These are phyloP conservation scores for Semicossyphus pulcher DNA, from an alignment of 2,113 vertebrate species.

Conservation along the genomic window DNA sequence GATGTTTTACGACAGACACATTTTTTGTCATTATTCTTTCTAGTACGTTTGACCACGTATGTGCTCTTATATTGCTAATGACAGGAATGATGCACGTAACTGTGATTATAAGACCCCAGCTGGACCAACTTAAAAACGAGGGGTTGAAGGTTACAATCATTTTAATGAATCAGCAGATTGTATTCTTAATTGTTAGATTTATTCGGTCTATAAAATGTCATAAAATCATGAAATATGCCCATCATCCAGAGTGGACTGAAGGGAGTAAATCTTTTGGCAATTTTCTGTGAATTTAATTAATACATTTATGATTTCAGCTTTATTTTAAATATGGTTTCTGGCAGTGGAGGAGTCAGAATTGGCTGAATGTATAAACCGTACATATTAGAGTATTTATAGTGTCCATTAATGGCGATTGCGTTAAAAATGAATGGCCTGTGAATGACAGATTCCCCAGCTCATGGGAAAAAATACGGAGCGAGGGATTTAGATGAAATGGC, in stretches of 20 bases:
- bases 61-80: not conserved
- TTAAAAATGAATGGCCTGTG: slow-evolving; percentile 57
- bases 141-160: not conserved
- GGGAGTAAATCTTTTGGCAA: not conserved
- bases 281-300: not conserved
- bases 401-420: slow-evolving; percentile 45
- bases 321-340: not conserved
- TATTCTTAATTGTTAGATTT: no score
- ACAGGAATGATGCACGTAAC: not conserved
- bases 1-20: no score
- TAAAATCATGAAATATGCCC: not conserved
- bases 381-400: slow-evolving; percentile 41
- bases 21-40: no score
- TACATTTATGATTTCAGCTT: not conserved
- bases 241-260: not conserved
- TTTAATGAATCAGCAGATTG: not conserved
- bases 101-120: not conserved
- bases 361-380: not conserved
- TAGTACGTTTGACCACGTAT: no score
- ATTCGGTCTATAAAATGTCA: not conserved
- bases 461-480: slow-evolving; percentile 37
- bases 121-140: not conserved
- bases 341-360: not conserved
- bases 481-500: slow-evolving; percentile 62
- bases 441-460: slow-evolving; percentile 55